phyloP scores from a whole-genome alignment of 2,113 vertebrate genomes.

The Marmota flaviventris region DNA sequence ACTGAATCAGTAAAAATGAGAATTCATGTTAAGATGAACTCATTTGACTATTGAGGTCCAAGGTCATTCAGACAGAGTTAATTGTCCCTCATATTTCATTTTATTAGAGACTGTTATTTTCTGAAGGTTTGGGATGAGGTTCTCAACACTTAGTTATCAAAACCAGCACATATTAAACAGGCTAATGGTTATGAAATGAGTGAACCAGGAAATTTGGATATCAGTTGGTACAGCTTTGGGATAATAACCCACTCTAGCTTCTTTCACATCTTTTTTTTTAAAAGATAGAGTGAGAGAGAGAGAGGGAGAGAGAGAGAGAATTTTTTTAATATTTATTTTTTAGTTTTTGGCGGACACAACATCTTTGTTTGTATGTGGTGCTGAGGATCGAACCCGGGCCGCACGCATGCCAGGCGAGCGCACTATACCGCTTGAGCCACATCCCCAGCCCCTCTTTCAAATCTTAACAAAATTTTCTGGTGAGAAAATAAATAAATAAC shows the following conservation, averaged over 20 bases:
- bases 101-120: background rate
- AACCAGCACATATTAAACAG: background rate
- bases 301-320: too few species aligned
- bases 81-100: background rate
- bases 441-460: background rate
- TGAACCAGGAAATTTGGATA: background rate
- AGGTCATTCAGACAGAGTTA: background rate
- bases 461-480: background rate
- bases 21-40: slow-evolving; percentile 7
- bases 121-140: background rate
- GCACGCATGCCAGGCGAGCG: too few species aligned
- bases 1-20: background rate
- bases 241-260: background rate
- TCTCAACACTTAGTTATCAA: background rate
- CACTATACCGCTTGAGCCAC: too few species aligned
- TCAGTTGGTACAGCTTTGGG: background rate
- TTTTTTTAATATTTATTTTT: too few species aligned
- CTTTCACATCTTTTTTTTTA: background rate
- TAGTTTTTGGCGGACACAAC: too few species aligned
- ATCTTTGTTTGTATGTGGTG: too few species aligned
- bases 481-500: background rate
- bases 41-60: background rate
- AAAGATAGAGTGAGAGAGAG: too few species aligned
- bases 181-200: background rate
- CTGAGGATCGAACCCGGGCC: too few species aligned